Base-by-base conservation (phyloP, 1,140 invertebrate genomes). In the Bombus confusus region DNA sequence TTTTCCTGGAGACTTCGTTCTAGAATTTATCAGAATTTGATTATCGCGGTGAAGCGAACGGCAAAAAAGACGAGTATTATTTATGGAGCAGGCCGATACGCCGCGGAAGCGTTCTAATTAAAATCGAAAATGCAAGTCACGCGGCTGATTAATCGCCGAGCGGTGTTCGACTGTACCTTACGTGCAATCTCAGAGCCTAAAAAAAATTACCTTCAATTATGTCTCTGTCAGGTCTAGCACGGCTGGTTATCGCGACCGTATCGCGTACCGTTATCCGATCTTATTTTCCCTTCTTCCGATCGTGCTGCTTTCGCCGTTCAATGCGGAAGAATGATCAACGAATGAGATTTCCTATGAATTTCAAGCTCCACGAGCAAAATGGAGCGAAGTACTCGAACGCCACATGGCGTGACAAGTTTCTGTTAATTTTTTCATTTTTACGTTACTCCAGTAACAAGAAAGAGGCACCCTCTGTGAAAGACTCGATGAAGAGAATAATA, bases 91-190 rank as follows among this genome's bases (percentile, higher is more conserved):
- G 37, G 43, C 37, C 82, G 74, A 83, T 83, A 75, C 13, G 25
- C 37, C 64, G 47, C 74, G 82, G 82, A 83, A 83, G 82, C 39
- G 74, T 78, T 83, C 82, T 83, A 83, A 83, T 83, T 83, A 83
- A 83, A 83, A 83, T 78, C 74, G 82, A 83, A 83, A 83, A 59
- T 43, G 37, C 28, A 52, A 69, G 82, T 83, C 82, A 83, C 69
- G 64, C 31, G 22, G 43, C 74, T 83, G 74, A 83, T 83, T 83
- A 75, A 83, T 83, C 74, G 71, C 31, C 69, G 69, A 43, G 41
- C 66, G 28, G 37, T 12, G 39, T 31, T 13, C 64, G 18, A 28
- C 13, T 78, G 57, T 43, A 68, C 31, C 31, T 62, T n/a, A 57
- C 81, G 73, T 34, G 64, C 82, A 69, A 83, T 78, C 74, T 71